Base-by-base conservation (phyloP, 2,888 invertebrate genomes). In the Chaitophorus viminalis region DNA sequence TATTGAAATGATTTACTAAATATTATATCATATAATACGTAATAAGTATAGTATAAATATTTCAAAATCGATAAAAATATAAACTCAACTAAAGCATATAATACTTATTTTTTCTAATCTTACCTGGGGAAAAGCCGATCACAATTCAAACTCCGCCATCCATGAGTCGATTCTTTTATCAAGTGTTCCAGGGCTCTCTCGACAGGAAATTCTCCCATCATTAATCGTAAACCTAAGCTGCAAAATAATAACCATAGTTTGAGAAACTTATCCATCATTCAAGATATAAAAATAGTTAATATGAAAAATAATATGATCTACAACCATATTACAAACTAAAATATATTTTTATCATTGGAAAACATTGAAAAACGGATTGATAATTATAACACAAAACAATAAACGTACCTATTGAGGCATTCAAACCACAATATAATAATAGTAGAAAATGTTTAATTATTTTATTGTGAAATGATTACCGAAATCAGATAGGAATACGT, bases 101-200 rank as follows among this genome's bases (percentile, higher is more conserved):
- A 70, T 14, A 70, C 17, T 31, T 70, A 29, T 17, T 70, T 17
- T 70, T 70, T 31, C 14, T 31, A 70, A 70, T 70, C 31, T 70
- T 90, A 93, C 93, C 92, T 93, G 0, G 93, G 93, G 88, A 93
- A 93, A 91, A 93, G 92, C 8, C 92, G 91, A 65, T 91, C 91
- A 90, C 93, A 93, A 60, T 91, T 91, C 0, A 93, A 91, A 18
- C 92, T 92, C 0, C 92, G 92, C 92, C 93, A 92, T 1, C 93
- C 93, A 0, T 91, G 91, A 3, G 93, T 90, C 0, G 92, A 92
- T 90, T 93, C 93, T 60, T 92, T 92, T 31, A 93, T 78, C 90
- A 93, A 91, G 0, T 92, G 92, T 88, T 93, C 93, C 1, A 93
- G 89, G 0, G 93, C 93, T 25, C 91, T 91, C 46, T 93, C 93